Evolutionary conservation across 1,140 invertebrate species (phyloP).

Genomic region (Danaus plexippus): DNA sequence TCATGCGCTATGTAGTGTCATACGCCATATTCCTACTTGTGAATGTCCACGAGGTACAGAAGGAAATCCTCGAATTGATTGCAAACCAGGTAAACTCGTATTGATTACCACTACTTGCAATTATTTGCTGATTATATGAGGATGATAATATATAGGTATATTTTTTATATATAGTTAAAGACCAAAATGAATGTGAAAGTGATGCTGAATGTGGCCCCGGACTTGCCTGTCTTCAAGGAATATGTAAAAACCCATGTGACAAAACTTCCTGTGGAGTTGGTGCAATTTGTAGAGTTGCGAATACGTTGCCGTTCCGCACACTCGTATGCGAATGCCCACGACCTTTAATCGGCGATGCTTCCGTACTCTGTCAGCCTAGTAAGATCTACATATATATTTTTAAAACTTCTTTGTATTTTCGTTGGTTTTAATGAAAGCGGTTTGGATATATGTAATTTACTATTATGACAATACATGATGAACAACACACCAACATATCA

Average conservation of each 20-base stretch:
- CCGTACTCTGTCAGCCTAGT: slow-evolving; percentile 85
- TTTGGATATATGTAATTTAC: too few relatives aligned
- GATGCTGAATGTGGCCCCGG: slow-evolving; percentile 89
- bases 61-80: slow-evolving; percentile 82
- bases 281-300: slow-evolving; percentile 85
- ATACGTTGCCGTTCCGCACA: slow-evolving; percentile 87
- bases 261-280: slow-evolving; percentile 85
- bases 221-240: slow-evolving; percentile 84
- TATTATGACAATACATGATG: too few relatives aligned
- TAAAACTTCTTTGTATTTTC: too few relatives aligned
- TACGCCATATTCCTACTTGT: slow-evolving; percentile 83
- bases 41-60: slow-evolving; percentile 86
- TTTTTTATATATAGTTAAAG: slow-evolving; percentile 65
- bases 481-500: too few relatives aligned
- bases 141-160: slow-evolving; percentile 10
- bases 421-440: too few relatives aligned
- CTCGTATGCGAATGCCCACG: slow-evolving; percentile 89
- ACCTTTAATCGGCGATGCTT: slow-evolving; percentile 87
- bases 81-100: slow-evolving; percentile 72
- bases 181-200: slow-evolving; percentile 79
- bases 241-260: slow-evolving; percentile 88
- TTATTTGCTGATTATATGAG: slow-evolving; percentile 1
- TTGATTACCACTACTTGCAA: neutral
- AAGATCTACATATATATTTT: slow-evolving; percentile 34
- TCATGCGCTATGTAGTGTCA: slow-evolving; percentile 79